Evolutionary conservation across 2,797 vertebrate genomes (phyloP).

Genomic region (Borostomias antarcticus): DNA sequence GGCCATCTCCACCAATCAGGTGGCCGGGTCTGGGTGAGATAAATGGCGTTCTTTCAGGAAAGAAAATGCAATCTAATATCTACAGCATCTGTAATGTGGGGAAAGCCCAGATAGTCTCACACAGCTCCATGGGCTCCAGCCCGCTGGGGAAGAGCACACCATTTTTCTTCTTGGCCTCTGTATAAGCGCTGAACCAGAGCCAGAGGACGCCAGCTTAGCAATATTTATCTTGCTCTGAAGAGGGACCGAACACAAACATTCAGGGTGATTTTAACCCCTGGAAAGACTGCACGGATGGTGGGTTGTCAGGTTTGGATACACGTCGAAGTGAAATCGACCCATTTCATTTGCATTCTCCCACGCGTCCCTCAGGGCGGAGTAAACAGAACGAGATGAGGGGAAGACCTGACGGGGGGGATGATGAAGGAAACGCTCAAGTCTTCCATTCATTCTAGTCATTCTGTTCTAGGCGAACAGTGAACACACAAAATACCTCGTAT

Average conservation of each 20-base stretch:
- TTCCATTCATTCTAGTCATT: neutral
- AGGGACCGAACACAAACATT: constrained; percentile 66
- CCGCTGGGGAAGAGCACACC: constrained; percentile 62
- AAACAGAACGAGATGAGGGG: too few relatives aligned
- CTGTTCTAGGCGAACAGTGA: too few relatives aligned
- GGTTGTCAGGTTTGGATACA: constrained; percentile 41
- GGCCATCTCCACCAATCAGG: constrained; percentile 62
- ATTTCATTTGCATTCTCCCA: constrained; percentile 39
- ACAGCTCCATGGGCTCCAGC: constrained; percentile 61
- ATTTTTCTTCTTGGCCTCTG: constrained; percentile 68
- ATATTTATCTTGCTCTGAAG: constrained; percentile 74
- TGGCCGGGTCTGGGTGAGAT: constrained; percentile 52
- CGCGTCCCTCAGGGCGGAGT: too few relatives aligned
- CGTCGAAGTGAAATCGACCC: constrained; percentile 54
- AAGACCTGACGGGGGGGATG: too few relatives aligned
- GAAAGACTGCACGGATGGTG: constrained; percentile 46
- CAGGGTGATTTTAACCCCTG: constrained; percentile 63
- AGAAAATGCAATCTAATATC: constrained; percentile 69
- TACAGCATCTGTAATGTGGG: constrained; percentile 59
- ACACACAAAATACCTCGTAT: neutral
- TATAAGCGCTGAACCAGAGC: constrained; percentile 46
- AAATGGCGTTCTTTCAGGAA: constrained; percentile 61
- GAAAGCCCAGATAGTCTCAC: constrained; percentile 45
- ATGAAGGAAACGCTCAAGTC: too few relatives aligned
- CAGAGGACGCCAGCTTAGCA: constrained; percentile 65